These are phyloP conservation scores for Dione juno DNA, from an alignment of 2,888 invertebrate genomes.

Conservation along the genomic window DNA sequence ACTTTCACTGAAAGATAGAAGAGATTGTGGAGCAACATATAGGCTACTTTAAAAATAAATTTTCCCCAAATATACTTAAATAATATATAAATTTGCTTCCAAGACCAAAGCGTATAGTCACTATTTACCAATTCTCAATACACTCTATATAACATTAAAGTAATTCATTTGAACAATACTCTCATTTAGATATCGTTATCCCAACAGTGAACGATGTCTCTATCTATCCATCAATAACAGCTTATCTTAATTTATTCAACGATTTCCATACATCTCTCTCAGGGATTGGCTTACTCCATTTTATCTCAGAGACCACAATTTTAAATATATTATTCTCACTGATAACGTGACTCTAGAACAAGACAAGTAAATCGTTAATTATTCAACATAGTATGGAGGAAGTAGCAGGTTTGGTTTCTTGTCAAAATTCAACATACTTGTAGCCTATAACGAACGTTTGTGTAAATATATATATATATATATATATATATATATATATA, in stretches of 20 bases:
- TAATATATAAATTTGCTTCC: too few relatives aligned
- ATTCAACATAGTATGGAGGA: background rate
- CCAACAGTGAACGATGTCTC: constrained; percentile 27
- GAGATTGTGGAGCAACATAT: too few relatives aligned
- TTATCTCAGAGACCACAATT: constrained; percentile 14
- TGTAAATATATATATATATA: too few relatives aligned
- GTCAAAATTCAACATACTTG: background rate
- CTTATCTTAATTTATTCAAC: constrained; percentile 27
- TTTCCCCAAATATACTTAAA: too few relatives aligned
- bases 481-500: too few relatives aligned
- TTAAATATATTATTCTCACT: constrained; percentile 17
- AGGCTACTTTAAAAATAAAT: too few relatives aligned
- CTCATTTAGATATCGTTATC: constrained; percentile 30
- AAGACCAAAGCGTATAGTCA: too few relatives aligned
- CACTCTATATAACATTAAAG: background rate
- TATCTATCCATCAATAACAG: constrained; percentile 30
- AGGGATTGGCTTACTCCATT: background rate
- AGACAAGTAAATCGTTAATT: constrained; percentile 10
- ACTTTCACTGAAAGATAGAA: too few relatives aligned
- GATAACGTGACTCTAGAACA: constrained; percentile 3
- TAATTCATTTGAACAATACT: constrained; percentile 19
- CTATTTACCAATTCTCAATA: too few relatives aligned
- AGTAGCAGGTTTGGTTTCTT: background rate
- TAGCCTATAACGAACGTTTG: too few relatives aligned
- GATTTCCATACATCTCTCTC: constrained; percentile 27